phyloP scores from a whole-genome alignment of 1,140 invertebrate genomes.

The Vollenhovia emeryi region DNA sequence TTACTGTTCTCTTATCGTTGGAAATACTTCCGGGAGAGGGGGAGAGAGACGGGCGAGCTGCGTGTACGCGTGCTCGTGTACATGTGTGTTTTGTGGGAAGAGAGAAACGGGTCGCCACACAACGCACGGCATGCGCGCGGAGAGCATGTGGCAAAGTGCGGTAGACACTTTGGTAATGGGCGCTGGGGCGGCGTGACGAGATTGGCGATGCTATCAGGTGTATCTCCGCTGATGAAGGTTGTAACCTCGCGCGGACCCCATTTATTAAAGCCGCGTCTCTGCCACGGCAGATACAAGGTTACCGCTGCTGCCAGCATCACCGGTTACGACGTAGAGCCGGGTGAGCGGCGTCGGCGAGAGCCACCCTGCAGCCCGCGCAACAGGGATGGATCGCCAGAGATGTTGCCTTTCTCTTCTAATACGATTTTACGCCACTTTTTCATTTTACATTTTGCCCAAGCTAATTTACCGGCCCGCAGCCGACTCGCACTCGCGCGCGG shows the following conservation, averaged over 20 bases:
- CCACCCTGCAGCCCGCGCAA: constrained; percentile 20
- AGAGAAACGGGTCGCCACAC: constrained; percentile 45
- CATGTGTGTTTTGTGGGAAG: neutral
- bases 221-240: constrained; percentile 82
- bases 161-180: constrained; percentile 79
- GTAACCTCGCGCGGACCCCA: constrained; percentile 79
- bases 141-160: constrained; percentile 67
- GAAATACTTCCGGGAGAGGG: constrained; percentile 14
- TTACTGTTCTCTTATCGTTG: constrained; percentile 10
- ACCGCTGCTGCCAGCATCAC: constrained; percentile 57
- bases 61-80: neutral
- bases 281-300: constrained; percentile 58
- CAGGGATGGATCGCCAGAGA: constrained; percentile 25
- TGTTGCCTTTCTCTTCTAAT: constrained; percentile 43
- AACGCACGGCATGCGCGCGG: neutral
- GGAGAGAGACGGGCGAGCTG: neutral
- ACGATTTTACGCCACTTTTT: constrained; percentile 45
- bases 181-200: constrained; percentile 77
- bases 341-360: neutral
- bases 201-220: constrained; percentile 80
- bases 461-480: constrained; percentile 42
- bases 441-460: constrained; percentile 46
- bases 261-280: constrained; percentile 81
- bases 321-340: constrained; percentile 22
- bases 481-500: neutral